These are phyloP conservation scores for Parnassius apollo DNA, from an alignment of 2,888 invertebrate species.

Conservation along the genomic window DNA sequence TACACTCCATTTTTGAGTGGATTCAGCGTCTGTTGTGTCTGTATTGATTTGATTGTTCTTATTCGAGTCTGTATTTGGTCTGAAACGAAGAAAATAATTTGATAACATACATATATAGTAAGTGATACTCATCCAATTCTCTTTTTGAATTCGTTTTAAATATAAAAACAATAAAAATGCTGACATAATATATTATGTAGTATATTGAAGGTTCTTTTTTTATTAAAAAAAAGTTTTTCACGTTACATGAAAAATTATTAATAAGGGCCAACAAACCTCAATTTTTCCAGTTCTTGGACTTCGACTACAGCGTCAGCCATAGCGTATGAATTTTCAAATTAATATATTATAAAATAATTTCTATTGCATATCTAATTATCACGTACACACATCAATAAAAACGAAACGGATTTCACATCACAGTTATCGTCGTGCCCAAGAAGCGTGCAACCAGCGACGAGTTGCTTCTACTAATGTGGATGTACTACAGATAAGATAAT, in stretches of 20 bases:
- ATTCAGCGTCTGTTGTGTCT: conserved; percentile 29
- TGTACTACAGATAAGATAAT: conserved; percentile 67
- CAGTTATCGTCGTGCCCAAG: conserved; percentile 40
- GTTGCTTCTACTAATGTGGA: conserved; percentile 56
- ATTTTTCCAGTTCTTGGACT: conserved; percentile 62
- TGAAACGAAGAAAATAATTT: conserved; percentile 25
- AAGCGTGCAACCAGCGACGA: conserved; percentile 52
- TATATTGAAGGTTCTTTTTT: not conserved
- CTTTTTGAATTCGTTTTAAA: too few species aligned
- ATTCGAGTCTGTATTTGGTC: conserved; percentile 37
- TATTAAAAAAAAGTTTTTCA: not conserved
- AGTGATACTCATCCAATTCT: too few species aligned
- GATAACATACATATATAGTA: too few species aligned
- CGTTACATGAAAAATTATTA: not conserved
- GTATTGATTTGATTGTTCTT: conserved; percentile 34
- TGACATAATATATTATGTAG: too few species aligned
- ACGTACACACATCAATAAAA: conserved; percentile 28
- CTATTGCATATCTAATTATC: conserved; percentile 30
- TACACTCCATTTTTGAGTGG: conserved; percentile 62
- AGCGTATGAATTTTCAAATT: not conserved
- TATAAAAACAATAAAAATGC: too few species aligned
- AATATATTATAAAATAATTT: conserved; percentile 30
- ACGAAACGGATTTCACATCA: conserved; percentile 45
- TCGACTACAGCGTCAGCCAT: conserved; percentile 63
- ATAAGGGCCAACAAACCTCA: conserved; percentile 50